These are phyloP conservation scores for Molossus alvarezi DNA, from an alignment of 2,797 vertebrate genomes.

Conservation along the genomic window DNA sequence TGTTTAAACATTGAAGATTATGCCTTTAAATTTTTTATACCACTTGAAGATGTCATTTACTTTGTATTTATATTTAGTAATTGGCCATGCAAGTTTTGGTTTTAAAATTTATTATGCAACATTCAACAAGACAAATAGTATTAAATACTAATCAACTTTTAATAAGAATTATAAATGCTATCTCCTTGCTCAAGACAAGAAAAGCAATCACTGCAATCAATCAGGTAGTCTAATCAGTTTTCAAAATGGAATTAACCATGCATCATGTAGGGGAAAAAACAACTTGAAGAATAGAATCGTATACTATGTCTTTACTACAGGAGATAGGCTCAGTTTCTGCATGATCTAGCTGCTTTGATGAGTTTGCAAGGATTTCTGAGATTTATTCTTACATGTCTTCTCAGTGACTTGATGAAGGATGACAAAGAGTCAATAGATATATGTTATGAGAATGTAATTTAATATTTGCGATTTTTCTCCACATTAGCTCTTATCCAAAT, in stretches of 20 bases:
- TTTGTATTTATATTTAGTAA: conserved; percentile 82
- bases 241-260: conserved; percentile 83
- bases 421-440: neutral
- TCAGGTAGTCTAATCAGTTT: conserved; percentile 84
- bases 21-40: conserved; percentile 67
- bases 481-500: neutral
- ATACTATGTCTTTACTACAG: conserved; percentile 4
- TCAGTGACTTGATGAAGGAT: neutral
- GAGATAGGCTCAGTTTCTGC: conserved; percentile 20
- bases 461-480: neutral
- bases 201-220: conserved; percentile 83
- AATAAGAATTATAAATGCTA: conserved; percentile 84
- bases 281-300: conserved; percentile 41
- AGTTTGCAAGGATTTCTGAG: neutral
- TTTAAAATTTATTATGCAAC: conserved; percentile 81
- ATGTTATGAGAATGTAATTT: neutral
- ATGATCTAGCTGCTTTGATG: conserved; percentile 17
- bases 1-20: conserved; percentile 58
- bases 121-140: conserved; percentile 81
- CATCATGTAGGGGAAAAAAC: neutral
- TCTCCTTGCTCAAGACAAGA: conserved; percentile 73
- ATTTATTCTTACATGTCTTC: neutral
- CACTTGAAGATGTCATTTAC: conserved; percentile 64
- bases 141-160: conserved; percentile 85
- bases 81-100: conserved; percentile 36